These are phyloP conservation scores for Tigriopus japonicus DNA, from an alignment of 1,140 invertebrate genomes.

Conservation along the genomic window DNA sequence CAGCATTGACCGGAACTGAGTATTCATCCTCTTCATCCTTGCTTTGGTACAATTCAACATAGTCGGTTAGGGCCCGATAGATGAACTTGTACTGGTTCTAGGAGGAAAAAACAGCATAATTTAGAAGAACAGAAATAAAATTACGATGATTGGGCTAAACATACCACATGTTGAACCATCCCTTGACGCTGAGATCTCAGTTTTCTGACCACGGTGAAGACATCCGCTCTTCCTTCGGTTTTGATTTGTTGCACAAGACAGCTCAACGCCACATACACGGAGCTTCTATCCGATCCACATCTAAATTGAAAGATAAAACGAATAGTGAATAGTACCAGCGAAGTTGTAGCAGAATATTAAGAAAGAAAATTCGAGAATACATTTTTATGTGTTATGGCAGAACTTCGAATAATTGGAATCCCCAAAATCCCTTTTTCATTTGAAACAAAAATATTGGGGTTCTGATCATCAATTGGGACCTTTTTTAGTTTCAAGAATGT, in stretches of 20 bases:
- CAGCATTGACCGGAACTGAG: conserved; percentile 4
- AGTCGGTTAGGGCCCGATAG: conserved; percentile 5
- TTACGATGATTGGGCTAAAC: neutral
- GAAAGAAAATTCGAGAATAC: too few species aligned
- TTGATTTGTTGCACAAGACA: conserved; percentile 61
- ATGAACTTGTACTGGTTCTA: conserved; percentile 9
- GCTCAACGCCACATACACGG: conserved; percentile 67
- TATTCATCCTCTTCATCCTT: conserved; percentile 11
- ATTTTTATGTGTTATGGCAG: too few species aligned
- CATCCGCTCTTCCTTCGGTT: conserved; percentile 54
- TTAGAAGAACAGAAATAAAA: neutral
- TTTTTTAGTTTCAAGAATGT: too few species aligned
- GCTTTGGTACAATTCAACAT: conserved; percentile 8
- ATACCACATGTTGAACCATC: conserved; percentile 41
- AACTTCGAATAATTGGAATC: too few species aligned
- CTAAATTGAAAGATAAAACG: conserved; percentile 23
- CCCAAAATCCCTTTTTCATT: too few species aligned
- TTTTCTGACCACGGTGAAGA: conserved; percentile 61
- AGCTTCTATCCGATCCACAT: conserved; percentile 61
- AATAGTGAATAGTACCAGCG: too few species aligned
- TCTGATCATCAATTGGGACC: too few species aligned
- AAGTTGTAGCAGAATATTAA: neutral
- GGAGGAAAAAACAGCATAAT: neutral
- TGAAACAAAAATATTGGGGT: too few species aligned
- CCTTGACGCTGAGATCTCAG: conserved; percentile 58